Evolutionary conservation across 2,888 invertebrate genomes (phyloP), one percentile per base, ranked within the genome.

Genomic region (Dysmachus trigonus): DNA sequence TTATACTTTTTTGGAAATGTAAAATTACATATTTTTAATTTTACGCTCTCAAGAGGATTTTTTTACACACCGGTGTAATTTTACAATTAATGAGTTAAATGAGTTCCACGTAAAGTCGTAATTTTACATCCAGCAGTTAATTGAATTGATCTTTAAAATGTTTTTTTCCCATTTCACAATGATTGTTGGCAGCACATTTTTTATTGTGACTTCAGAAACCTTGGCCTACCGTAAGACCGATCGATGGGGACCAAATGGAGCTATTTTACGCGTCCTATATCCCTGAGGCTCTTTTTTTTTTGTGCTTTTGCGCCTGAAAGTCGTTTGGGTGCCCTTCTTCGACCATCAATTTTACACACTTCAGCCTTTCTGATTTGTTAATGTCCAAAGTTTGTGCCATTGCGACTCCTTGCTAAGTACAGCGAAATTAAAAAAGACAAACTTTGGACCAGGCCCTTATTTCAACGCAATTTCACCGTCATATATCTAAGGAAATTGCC

Each of bases 371-470:
- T 87, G 87, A 87, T 86, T 86, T 87, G 87, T 87, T 76, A 87
- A 87, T 87, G 86, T 77, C 86, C 71, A 85, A 87, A 87, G 85
- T 87, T 87, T 87, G 86, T 41, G 81, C 79, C 85, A 82, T 85
- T 87, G 77, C 86, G 74, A 73, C 81, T 73, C 73, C 73, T 41
- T 15, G 47, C 47, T 31, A 85, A 85, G 38, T 83, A 83, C 30
- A 27, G 30, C 38, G 15, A 83, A 83, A 83, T 83, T 83, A 83
- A 83, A 83, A 83, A 83, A n/a, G n/a, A 18, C 13, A 83, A 83
- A 83, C 83, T 83, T 83, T 72, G 33, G 53, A 35, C 72, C 30
- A 83, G 72, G 18, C 8, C 72, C 72, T 83, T 72, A 83, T 83
- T 83, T 83, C 83, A 83, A 83, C 83, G 72, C 53, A 72, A 41